A percentile compares a stretch with the other conserved stretches of the same genome.
phyloP scores from a whole-genome alignment of 2,113 vertebrate genomes.

The Petrocephalus microphthalmus region DNA sequence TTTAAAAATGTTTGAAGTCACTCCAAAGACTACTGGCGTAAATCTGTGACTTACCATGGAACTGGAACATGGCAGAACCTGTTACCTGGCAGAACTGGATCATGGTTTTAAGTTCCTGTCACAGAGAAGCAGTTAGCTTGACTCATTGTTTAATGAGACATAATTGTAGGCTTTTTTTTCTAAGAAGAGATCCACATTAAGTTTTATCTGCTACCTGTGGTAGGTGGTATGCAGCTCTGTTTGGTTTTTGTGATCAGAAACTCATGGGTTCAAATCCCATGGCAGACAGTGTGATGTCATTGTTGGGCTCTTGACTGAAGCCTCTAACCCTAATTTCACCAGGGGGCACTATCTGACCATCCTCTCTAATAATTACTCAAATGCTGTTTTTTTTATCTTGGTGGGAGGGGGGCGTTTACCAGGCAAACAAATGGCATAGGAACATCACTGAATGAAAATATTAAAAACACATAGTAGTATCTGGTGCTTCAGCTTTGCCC shows the following conservation, averaged over 20 bases:
- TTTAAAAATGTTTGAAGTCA: not conserved
- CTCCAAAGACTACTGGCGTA: not conserved
- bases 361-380: not conserved
- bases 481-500: not conserved
- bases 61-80: too few species aligned
- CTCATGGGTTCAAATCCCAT: not conserved
- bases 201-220: not conserved
- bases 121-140: not conserved
- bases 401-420: too few species aligned
- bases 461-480: not conserved
- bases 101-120: not conserved
- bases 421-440: conserved; percentile 46
- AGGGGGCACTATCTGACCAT: not conserved
- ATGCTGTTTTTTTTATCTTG: too few species aligned
- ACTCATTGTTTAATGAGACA: not conserved
- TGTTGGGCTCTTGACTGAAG: not conserved
- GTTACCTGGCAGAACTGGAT: not conserved
- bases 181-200: not conserved
- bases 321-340: not conserved
- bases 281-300: not conserved
- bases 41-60: not conserved
- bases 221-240: not conserved
- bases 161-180: not conserved
- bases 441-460: not conserved
- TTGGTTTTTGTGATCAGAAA: not conserved